Base-by-base conservation (phyloP, 1,140 invertebrate genomes). In the Helicoverpa zea region DNA sequence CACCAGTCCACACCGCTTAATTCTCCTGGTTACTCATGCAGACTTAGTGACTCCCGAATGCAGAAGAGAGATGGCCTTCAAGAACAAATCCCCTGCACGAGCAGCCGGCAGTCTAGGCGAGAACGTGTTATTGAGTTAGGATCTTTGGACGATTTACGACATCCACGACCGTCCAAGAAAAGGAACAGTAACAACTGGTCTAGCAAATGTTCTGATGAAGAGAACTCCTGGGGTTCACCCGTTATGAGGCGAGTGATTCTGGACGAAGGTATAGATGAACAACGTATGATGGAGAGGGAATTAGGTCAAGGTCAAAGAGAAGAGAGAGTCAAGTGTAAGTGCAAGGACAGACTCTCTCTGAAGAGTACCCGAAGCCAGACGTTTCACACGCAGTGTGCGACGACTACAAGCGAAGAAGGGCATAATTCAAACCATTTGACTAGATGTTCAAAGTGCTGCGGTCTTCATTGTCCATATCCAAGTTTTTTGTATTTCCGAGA, bases 401-500 rank as follows among this genome's bases (percentile, higher is more conserved):
- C 23, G 23, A 23, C 23, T 23, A 23, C 23, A 23, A 14, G 18
- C 23, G 43, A 58, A 4, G 29, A 56, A 47, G 51, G 30, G 14
- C 16, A 68, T 12, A 68, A 51, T 18, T 14, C 58, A 10, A 77
- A 47, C 18, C 18, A 23, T 23, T 23, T 23, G 23, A 23, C 23
- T 23, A 23, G 23, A 11, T 73, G 76, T 58, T 47, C 68, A 1
- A 82, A 74, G 35, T 79, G 81, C 14, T 82, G 81, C 23, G 76
- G 76, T 10, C n/a, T 47, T 11, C 59, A 66, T 35, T 82, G 81
- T 51, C 81, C 81, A 0, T 79, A 75, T 49, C 81, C 81, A 12
- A 79, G 75, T 18, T 79, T 73, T 58, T 18, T 82, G 54, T 82
- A 79, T 43, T 82, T 82, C 30, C 73, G 75, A 74, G 12, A 70